Percentiles rank a stretch among this genome's conserved stretches.
Evolutionary conservation across 2,888 invertebrate genomes (phyloP).

Genomic region (Argyresthia goedartella): DNA sequence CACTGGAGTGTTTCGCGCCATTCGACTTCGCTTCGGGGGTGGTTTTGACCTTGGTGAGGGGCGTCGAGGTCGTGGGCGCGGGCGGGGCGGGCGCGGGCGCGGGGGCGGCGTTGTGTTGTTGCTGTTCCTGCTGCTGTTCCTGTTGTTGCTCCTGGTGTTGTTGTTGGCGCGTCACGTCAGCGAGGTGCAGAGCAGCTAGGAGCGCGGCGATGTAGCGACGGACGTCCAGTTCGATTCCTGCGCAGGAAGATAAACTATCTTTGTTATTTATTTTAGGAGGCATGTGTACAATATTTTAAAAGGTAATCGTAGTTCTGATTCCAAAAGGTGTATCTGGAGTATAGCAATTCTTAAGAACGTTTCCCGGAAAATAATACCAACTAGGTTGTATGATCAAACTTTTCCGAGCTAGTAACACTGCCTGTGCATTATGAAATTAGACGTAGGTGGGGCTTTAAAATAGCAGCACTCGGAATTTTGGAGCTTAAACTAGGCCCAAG

Average conservation of each 20-base stretch:
- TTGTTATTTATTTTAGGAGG: neutral
- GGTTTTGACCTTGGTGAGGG: constrained; percentile 41
- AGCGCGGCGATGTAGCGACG: constrained; percentile 55
- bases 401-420: no score
- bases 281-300: no score
- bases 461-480: no score
- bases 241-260: neutral
- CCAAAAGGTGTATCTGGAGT: no score
- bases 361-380: no score
- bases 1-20: constrained; percentile 14
- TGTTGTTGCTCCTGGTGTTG: constrained; percentile 18
- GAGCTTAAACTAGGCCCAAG: no score
- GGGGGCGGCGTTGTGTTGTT: constrained; percentile 19
- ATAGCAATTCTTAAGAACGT: no score
- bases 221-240: constrained; percentile 54
- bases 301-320: no score
- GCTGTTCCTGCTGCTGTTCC: constrained; percentile 14
- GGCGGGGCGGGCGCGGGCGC: constrained; percentile 17
- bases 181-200: constrained; percentile 54
- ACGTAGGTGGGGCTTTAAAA: no score
- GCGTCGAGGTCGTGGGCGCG: constrained; percentile 25
- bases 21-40: constrained; percentile 52
- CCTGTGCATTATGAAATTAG: no score
- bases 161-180: constrained; percentile 48
- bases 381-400: no score